Conservation (phyloP, 2,888 invertebrate genomes). For the Oxyscelio sp. region DNA sequence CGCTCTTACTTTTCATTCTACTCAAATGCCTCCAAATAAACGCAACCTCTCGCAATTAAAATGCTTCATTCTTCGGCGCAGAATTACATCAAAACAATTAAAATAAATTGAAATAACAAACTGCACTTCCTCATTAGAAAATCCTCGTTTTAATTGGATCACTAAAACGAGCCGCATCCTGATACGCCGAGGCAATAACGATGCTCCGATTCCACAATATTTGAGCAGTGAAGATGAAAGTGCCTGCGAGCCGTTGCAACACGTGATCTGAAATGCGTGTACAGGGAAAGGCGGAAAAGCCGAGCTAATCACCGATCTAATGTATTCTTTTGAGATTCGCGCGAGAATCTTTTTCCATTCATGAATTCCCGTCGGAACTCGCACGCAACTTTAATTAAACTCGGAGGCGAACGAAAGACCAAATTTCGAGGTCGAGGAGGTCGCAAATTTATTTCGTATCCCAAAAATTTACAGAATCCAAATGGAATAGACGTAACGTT, state of each 20-base stretch:
- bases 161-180: neutral
- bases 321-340: constrained; percentile 73
- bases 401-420: neutral
- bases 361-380: constrained; percentile 75
- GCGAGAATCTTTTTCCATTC: constrained; percentile 78
- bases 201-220: constrained; percentile 38
- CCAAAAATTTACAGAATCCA: too few species aligned
- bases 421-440: too few species aligned
- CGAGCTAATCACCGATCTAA: constrained; percentile 74
- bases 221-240: constrained; percentile 69
- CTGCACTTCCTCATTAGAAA: neutral
- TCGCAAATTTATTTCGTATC: constrained; percentile 36
- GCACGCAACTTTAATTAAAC: constrained; percentile 76
- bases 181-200: neutral
- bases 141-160: neutral
- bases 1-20: too few species aligned
- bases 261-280: constrained; percentile 72
- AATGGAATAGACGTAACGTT: too few species aligned
- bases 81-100: too few species aligned
- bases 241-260: constrained; percentile 63
- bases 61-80: too few species aligned
- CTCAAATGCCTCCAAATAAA: too few species aligned
- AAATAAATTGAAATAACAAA: too few species aligned
- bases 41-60: too few species aligned
- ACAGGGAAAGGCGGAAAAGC: constrained; percentile 81